Evolutionary conservation across 2,888 invertebrate species (phyloP), one percentile per base, ranked within the genome.

Genomic region (Arctia plantaginis): DNA sequence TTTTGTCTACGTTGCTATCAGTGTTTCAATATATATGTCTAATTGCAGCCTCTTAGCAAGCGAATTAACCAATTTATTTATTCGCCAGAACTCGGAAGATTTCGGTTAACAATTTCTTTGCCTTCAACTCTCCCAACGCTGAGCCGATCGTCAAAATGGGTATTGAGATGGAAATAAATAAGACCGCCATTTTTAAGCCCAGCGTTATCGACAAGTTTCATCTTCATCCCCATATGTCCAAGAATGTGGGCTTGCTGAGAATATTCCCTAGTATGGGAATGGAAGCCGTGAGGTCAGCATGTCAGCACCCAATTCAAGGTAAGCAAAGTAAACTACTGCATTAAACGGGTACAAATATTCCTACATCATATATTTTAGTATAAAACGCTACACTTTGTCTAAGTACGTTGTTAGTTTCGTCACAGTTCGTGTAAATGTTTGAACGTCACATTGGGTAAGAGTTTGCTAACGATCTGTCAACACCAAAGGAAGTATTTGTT

Each of bases 181-280:
- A 91, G 80, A 86, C 94, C 2, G 95, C 93, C 0, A 91, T 95
- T 73, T 95, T 96, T 85, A 93, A 93, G 59, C 95, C 95, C 0
- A 93, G 85, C 0, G 90, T 90, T 12, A 95, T 95, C 55, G 91
- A 94, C 75, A 97, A 97, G 83, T 98, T 98, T 86, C 90, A 93
- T 15, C 97, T 99, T 0, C 97, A 98, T 85, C 96, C 97, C 0
- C 96, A 96, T 23, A 96, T 99, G 90, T 98, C 98, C 86, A 96
- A 97, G 79, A 98, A 99, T 90, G 99, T 99, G 3, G 98, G 98
- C 0, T 91, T 99, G 35, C 90, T 99, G 66, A 96, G 98, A 23
- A 96, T 99, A 85, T 99, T 99, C 89, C 99, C 99, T 0, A 98
- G 99, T 80, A 99, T 99, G 86, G 98, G 98, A 18, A 95, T 96